phyloP scores from a whole-genome alignment of 2,888 invertebrate genomes.

The Loripinus fragilis region DNA sequence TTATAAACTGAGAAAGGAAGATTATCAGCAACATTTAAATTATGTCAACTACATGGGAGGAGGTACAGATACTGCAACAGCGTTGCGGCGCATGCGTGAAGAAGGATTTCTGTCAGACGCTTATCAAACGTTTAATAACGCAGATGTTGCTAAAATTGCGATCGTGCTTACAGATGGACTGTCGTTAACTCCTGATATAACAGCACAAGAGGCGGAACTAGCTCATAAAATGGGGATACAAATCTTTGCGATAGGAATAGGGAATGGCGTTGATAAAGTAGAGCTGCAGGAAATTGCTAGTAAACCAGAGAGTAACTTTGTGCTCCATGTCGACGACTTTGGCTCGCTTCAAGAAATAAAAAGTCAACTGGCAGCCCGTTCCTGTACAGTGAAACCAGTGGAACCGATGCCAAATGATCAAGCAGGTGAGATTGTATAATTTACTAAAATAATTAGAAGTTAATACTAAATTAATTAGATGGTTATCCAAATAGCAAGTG shows the following conservation, averaged over 20 bases:
- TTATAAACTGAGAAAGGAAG: constrained; percentile 48
- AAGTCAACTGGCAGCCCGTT: constrained; percentile 69
- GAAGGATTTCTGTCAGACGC: constrained; percentile 60
- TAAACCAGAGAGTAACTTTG: constrained; percentile 64
- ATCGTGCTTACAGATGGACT: constrained; percentile 79
- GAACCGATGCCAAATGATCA: constrained; percentile 12
- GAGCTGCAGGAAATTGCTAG: constrained; percentile 74
- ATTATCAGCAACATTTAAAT: constrained; percentile 52
- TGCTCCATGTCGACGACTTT: constrained; percentile 71
- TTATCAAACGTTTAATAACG: constrained; percentile 37
- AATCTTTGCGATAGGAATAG: constrained; percentile 78
- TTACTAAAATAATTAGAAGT: no score
- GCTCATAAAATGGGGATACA: constrained; percentile 70
- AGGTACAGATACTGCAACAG: constrained; percentile 68
- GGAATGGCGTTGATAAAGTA: constrained; percentile 63
- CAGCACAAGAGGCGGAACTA: constrained; percentile 66
- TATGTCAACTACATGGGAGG: constrained; percentile 61
- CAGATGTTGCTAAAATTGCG: constrained; percentile 68
- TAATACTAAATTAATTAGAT: no score
- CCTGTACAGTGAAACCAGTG: constrained; percentile 64
- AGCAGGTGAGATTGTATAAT: background rate
- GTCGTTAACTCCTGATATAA: constrained; percentile 68
- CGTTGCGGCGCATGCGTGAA: constrained; percentile 62
- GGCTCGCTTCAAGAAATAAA: constrained; percentile 71
- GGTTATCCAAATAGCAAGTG: no score